These are phyloP conservation scores for Lepidocolaptes lacrymiger DNA, from an alignment of 2,797 vertebrate genomes.

Conservation along the genomic window DNA sequence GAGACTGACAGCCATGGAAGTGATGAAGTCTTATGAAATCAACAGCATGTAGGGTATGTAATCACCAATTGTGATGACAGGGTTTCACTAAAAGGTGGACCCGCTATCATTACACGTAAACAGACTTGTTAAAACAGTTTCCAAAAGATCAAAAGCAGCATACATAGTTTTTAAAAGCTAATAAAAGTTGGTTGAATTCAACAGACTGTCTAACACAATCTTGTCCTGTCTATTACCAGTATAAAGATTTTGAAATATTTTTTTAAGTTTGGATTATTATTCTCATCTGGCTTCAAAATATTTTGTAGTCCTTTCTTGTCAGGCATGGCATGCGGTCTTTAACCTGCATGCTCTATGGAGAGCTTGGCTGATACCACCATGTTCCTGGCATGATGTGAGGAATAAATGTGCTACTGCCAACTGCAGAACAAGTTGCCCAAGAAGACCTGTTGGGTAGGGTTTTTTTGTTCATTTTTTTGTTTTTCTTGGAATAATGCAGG, in stretches of 20 bases:
- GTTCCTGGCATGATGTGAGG: accelerated
- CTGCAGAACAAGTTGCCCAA: neutral
- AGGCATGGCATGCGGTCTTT: neutral
- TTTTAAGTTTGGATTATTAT: neutral
- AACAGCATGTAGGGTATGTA: neutral
- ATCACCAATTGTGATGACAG: neutral
- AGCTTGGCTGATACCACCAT: neutral
- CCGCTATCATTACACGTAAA: neutral
- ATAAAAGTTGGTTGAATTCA: neutral
- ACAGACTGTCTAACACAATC: neutral
- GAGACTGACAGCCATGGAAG: constrained; percentile 25
- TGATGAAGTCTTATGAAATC: constrained; percentile 29
- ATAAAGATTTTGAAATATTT: neutral
- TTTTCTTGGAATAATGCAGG: neutral
- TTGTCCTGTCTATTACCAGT: neutral
- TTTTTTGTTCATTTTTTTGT: neutral
- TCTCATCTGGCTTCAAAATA: neutral
- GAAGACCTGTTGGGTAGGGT: neutral
- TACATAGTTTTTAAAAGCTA: neutral
- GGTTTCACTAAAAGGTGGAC: neutral
- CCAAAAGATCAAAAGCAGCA: neutral
- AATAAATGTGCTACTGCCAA: neutral
- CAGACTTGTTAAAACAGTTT: neutral
- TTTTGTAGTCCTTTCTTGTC: neutral
- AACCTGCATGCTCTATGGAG: accelerated